Evolutionary conservation across 2,888 invertebrate genomes (phyloP), one percentile per base, ranked within the genome.

Genomic region (Scaptomyza tumidula): DNA sequence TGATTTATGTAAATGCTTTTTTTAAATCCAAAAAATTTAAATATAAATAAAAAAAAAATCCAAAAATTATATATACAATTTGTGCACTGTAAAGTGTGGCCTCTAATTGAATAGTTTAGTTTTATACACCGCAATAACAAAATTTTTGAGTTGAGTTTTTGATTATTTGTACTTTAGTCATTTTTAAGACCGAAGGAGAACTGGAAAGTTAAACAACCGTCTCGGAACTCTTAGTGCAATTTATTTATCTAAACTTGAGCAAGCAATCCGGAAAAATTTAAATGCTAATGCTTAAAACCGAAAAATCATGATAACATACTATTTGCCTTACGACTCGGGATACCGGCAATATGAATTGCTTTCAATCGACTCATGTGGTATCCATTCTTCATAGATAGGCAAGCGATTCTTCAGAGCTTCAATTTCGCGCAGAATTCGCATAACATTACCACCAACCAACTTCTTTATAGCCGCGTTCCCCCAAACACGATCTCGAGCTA

Each of bases 401-500:
- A 91, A 88, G 44, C 93, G 93, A 85, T 93, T 91, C 64, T 90
- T 91, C 1, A 91, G 71, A 0, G 90, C 86, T 69, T 92, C 92
- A 13, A 93, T 93, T 88, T 94, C 93, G 24, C 93, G 92, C 61
- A 94, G 86, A 46, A 94, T 93, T 61, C 94, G 90, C 63, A 94
- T 91, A 45, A 94, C 92, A 90, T 94, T 94, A 9, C 93, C 93
- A 4, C 94, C 94, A 16, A 94, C 93, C 29, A 94, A 87, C 80
- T 94, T 94, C 85, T 94, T 94, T 45, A 94, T 93, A 44, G 94
- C 94, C 1, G 93, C 93, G 69, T 93, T 93, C 0, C 93, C 93
- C 94, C 94, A 94, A 49, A 93, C 92, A n/a, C 94, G 91, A 78
- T 94, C 93, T 29, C 93, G 91, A 0, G 94, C 93, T 52, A 95